Base-by-base conservation (phyloP, 2,888 invertebrate genomes). In the Sinotaia quadrata region DNA sequence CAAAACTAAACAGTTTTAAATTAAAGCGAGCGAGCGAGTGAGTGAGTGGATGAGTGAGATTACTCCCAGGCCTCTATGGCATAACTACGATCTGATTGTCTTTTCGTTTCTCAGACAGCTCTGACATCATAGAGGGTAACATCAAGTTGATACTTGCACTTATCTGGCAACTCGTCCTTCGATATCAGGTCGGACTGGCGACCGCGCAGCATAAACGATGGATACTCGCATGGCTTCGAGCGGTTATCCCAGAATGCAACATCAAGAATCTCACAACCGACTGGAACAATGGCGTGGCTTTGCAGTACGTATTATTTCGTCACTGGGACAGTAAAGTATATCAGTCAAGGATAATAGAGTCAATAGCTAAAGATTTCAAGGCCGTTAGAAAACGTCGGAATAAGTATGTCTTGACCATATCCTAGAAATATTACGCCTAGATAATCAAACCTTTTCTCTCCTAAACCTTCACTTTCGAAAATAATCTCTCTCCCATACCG, bases 111-210 rank as follows among this genome's bases (percentile, higher is more conserved):
- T 58, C 90, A 96, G 96, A 96, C 80, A 97, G 97, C 88, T 94
- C 95, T 80, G 98, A 98, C 88, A 97, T 98, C 80, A 95, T 97
- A 33, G 97, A 97, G 88, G 98, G 98, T 66, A 98, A 98, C 89
- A 90, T 97, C 72, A 98, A 98, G 89, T 90, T 98, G 74, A 97
- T 98, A 79, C 91, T 98, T 76, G 98, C 97, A 4, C 90, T 98
- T 74, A 95, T 99, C 84, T 98, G 98, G 98, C 97, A 96, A 31
- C 91, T 99, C 29, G 97, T 98, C 88, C 95, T 98, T 54, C 93
- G 97, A 69, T 98, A 99, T 89, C 98, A 99, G 91, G 98, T 99
- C 81, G 97, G 97, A 66, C 92, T 95, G 81, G 96, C 96, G 85
- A 79, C 97, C 90, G 97, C 97, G 90, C 98, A 98, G 75, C 97